Evolutionary conservation across 1,140 invertebrate genomes (phyloP).

Genomic region (Drosophila ironensis): DNA sequence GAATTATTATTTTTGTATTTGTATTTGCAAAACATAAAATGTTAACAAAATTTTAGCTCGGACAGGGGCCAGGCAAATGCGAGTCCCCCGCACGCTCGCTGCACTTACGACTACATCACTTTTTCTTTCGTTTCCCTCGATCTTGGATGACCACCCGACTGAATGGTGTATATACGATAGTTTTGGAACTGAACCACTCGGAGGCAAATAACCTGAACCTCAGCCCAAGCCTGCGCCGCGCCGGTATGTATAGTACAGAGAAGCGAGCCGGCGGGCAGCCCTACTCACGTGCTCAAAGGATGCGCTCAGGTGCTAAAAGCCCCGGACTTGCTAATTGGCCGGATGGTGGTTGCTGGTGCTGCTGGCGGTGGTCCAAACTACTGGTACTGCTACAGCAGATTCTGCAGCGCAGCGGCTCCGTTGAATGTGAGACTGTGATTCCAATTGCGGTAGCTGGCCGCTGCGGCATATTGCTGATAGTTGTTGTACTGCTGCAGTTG

Average conservation of each 20-base stretch:
- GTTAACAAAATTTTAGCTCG: slow-evolving; percentile 57
- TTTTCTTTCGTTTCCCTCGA: slow-evolving; percentile 65
- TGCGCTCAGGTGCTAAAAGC: slow-evolving; percentile 75
- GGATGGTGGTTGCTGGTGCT: no score
- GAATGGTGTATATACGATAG: slow-evolving; percentile 16
- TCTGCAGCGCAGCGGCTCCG: slow-evolving; percentile 74
- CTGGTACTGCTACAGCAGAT: slow-evolving; percentile 67
- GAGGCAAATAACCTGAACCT: slow-evolving; percentile 44
- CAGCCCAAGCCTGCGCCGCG: slow-evolving; percentile 20
- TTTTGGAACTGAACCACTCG: slow-evolving; percentile 27
- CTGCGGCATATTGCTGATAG: slow-evolving; percentile 77
- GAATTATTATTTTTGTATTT: slow-evolving; percentile 59
- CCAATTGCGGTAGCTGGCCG: slow-evolving; percentile 75
- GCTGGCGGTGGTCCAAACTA: slow-evolving; percentile 38
- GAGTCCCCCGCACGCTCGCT: slow-evolving; percentile 24
- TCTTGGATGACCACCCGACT: slow-evolving; percentile 34
- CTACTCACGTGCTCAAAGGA: slow-evolving; percentile 73
- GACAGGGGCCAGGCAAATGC: slow-evolving; percentile 20
- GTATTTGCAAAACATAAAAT: slow-evolving; percentile 62
- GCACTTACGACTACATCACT: slow-evolving; percentile 81
- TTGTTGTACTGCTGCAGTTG: slow-evolving; percentile 80
- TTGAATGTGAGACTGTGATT: slow-evolving; percentile 76
- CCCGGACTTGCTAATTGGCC: slow-evolving; percentile 64
- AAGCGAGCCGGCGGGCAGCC: slow-evolving; percentile 20
- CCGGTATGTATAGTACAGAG: slow-evolving; percentile 48